Evolutionary conservation across 2,888 invertebrate species (phyloP).

Genomic region (Yponomeuta sedellus): DNA sequence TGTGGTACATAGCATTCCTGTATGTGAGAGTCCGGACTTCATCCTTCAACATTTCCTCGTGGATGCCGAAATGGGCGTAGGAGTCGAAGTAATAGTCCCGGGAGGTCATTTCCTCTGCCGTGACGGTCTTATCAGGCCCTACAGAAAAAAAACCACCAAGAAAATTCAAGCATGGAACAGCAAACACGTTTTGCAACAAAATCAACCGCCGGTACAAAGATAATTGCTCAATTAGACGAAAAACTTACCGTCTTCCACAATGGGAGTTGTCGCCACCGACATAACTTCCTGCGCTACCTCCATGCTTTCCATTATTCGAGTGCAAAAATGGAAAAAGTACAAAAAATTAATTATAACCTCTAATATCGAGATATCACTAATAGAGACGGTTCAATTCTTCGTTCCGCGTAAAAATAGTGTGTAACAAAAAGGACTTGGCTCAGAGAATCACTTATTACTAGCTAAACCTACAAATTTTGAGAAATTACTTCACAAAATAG

Average conservation of each 20-base stretch:
- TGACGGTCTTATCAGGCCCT: conserved; percentile 74
- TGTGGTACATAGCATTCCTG: conserved; percentile 99
- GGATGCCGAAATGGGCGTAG: conserved; percentile 99
- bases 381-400: neutral
- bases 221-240: neutral
- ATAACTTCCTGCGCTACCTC: conserved; percentile 67
- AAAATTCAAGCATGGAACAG: conserved; percentile 26
- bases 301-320: conserved; percentile 69
- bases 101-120: conserved; percentile 98
- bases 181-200: conserved; percentile 51
- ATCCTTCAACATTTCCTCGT: conserved; percentile 99
- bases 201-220: neutral
- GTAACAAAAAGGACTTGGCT: neutral
- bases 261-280: conserved; percentile 59
- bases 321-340: conserved; percentile 35
- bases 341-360: conserved; percentile 38
- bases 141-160: conserved; percentile 25
- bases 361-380: neutral
- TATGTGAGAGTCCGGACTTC: conserved; percentile 99
- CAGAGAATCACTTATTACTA: neutral
- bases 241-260: conserved; percentile 63
- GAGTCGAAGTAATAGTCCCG: conserved; percentile 99
- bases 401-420: neutral
- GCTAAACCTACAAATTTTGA: neutral
- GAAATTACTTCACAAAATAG: neutral